Evolutionary conservation across 2,888 invertebrate genomes (phyloP), one percentile per base, ranked within the genome.

Genomic region (Agapetus fuscipes): DNA sequence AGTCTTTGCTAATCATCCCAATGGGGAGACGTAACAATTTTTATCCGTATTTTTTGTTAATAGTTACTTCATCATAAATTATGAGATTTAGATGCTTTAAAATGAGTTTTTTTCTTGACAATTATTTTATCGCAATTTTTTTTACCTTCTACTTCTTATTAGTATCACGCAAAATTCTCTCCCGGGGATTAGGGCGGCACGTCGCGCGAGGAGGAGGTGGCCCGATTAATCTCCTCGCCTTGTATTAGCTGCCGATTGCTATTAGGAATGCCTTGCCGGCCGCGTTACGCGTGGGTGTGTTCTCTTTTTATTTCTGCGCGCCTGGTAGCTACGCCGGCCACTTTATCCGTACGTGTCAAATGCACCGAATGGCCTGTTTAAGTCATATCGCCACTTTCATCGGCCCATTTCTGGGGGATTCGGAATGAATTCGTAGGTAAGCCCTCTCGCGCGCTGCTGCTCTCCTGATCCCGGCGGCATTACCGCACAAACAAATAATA

Each of bases 281-380:
- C 36, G n/a, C n/a, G 40, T 43, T 34, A 39, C 30, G 33, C 30
- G 34, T 20, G 25, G 30, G 26, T 37, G 30, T 34, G 30, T 31
- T 37, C 40, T 40, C 33, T 39, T 35, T 37, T 45, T 37, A 39
- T 38, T 30, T 35, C 37, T 41, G 28, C 14, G 5, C 30, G 14
- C 36, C 36, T 11, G 12, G 10, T 15, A 6, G 28, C 20, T 20
- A 27, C 29, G 28, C 17, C 30, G 34, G 26, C 43, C 43, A 39
- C 43, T 39, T 39, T 36, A 32, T 28, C 26, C 36, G 55, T 68
- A 46, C 65, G 71, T 70, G 70, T 64, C 57, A 54, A 52, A 54
- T 53, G 53, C 56, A 52, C 58, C 59, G 64, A 70, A 70, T 66
- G 58, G 62, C 64, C 67, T 64, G 60, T 66, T 70, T 70, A 70